Conservation (phyloP, 2,113 vertebrate species). For the zebrafish (Danio rerio) region GRCz12tu NC_133182.1:30804501-30805000, state of each 20-base stretch:
- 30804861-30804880: background rate
- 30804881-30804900: slow-evolving; percentile 19
- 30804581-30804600: background rate
- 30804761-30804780: background rate
- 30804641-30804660: background rate
- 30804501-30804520: background rate
- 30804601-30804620: background rate
- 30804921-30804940: slow-evolving; percentile 34
- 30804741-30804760: background rate
- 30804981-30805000: background rate
- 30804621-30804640: slow-evolving; percentile 10
- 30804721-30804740: background rate
- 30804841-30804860: background rate
- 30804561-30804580: background rate
- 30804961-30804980: slow-evolving; percentile 14
- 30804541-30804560: background rate
- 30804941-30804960: slow-evolving; percentile 39
- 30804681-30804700: slow-evolving; percentile 43
- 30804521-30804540: background rate
- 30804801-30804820: background rate
- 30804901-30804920: slow-evolving; percentile 44
- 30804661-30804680: slow-evolving; percentile 3
- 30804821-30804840: background rate
- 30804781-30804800: background rate
- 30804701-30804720: background rate